Evolutionary conservation across 2,113 vertebrate genomes (phyloP), one percentile per base, ranked within the genome.

Genomic region (Saccopteryx bilineata): DNA sequence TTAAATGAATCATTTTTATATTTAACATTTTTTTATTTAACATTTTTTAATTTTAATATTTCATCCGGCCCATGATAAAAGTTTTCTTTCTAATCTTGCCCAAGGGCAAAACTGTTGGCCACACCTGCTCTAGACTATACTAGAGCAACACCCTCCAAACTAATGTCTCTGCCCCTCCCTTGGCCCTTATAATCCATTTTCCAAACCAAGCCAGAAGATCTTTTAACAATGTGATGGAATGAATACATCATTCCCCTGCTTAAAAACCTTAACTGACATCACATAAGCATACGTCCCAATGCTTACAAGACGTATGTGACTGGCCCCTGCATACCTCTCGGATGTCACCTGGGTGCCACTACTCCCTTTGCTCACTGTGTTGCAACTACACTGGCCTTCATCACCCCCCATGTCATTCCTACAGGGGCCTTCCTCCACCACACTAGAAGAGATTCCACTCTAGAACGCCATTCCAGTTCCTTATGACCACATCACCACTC

Each of bases 111-210:
- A 39, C 39, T 39, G 39, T 39, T 39, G 39, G 39, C 39, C 39
- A 39, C 39, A 39, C 39, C 39, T 39, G 39, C 60, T 86, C 56
- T 72, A 72, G 56, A 26, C 46, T 48, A 7, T 24, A 54, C 9
- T 13, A 72, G 1, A 85, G 33, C 26, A 90, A 90, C 5, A 56
- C 1, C 71, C 60, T 89, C 60, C 65, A 89, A 52, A 81, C 26
- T 74, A 82, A 48, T 6, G 50, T 33, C 17, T 78, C 48, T 66
- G 60, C 15, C 65, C 13, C 76, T 83, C 24, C 61, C 26, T 72
- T 94, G 72, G 17, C 58, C 33, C 89, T 91, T 86, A 74, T 13
- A 88, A 72, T 9, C 54, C 48, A 83, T 79, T 95, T 65, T 94
- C 69, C 7, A 95, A 19, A 72, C 52, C 60, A 76, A 76, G 24